Evolutionary conservation across 2,888 invertebrate genomes (phyloP).

Genomic region (Rhagium mordax): DNA sequence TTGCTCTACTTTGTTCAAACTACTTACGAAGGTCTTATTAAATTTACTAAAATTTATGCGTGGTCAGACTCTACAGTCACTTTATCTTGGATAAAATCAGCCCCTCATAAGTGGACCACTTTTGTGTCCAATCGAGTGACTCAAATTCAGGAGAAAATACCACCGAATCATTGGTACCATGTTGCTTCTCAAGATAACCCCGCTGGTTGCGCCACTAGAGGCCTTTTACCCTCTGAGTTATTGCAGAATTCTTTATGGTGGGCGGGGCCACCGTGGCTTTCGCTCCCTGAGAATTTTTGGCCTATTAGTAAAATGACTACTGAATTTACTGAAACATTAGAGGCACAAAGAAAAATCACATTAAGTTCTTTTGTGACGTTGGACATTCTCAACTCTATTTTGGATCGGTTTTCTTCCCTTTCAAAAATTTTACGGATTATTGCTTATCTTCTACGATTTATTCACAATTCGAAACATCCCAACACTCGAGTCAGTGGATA

Average conservation of each 20-base stretch:
- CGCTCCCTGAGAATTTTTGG: neutral
- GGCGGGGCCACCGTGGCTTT: slow-evolving; percentile 29
- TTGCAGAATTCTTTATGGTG: slow-evolving; percentile 27
- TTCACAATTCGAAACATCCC: no score
- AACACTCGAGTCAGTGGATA: no score
- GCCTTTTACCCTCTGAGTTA: slow-evolving; percentile 22
- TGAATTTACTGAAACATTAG: no score
- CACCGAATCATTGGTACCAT: slow-evolving; percentile 28
- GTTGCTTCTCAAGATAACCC: slow-evolving; percentile 38
- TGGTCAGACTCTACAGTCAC: neutral
- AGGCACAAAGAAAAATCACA: no score
- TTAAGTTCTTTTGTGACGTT: no score
- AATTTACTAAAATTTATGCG: neutral
- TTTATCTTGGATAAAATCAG: neutral
- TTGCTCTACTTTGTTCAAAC: neutral
- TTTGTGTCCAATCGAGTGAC: slow-evolving; percentile 32
- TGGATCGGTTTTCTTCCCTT: no score
- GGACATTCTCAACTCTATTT: no score
- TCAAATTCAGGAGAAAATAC: slow-evolving; percentile 37
- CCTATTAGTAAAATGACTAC: neutral
- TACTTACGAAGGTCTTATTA: neutral
- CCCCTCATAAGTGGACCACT: neutral
- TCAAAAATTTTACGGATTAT: no score
- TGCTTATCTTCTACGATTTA: no score
- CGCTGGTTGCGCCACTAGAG: slow-evolving; percentile 38